Percentiles rank a stretch among this genome's conserved stretches.
Conservation (phyloP, 2,797 vertebrate species). For the Acanthurus leucopareius region DNA sequence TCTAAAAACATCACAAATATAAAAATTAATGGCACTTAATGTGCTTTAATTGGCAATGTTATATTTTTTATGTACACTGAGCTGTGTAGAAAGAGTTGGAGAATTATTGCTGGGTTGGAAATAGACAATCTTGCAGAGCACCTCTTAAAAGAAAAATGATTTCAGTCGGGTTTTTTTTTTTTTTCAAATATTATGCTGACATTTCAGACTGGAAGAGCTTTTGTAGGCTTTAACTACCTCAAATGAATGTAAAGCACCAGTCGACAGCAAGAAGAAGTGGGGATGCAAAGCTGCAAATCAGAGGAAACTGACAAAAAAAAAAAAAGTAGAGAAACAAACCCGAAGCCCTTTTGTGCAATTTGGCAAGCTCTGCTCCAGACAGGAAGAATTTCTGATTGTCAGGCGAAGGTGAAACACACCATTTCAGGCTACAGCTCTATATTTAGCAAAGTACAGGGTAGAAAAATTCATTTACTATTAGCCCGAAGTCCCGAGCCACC, state of each 20-base stretch:
- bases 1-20: background rate
- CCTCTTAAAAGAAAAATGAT: background rate
- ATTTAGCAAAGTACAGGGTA: constrained; percentile 58
- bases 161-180: background rate
- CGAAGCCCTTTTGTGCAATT: constrained; percentile 40
- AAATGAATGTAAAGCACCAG: background rate
- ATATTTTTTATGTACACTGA: background rate
- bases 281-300: constrained; percentile 8
- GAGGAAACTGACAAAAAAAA: constrained; percentile 14
- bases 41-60: background rate
- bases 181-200: constrained; percentile 3
- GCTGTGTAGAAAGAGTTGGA: no score
- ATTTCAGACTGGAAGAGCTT: background rate
- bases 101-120: background rate
- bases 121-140: background rate
- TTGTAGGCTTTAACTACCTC: background rate
- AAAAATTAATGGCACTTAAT: background rate
- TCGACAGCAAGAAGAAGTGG: background rate
- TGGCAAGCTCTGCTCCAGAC: constrained; percentile 61
- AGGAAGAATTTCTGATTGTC: constrained; percentile 68
- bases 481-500: constrained; percentile 66
- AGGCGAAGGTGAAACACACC: constrained; percentile 60
- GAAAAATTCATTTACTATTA: constrained; percentile 69
- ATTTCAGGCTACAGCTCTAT: constrained; percentile 69
- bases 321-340: constrained; percentile 27